A percentile compares a stretch with the other conserved stretches of the same genome.
These are phyloP conservation scores for Liopterus haemorrhoidalis DNA, from an alignment of 2,888 invertebrate genomes.

Conservation along the genomic window DNA sequence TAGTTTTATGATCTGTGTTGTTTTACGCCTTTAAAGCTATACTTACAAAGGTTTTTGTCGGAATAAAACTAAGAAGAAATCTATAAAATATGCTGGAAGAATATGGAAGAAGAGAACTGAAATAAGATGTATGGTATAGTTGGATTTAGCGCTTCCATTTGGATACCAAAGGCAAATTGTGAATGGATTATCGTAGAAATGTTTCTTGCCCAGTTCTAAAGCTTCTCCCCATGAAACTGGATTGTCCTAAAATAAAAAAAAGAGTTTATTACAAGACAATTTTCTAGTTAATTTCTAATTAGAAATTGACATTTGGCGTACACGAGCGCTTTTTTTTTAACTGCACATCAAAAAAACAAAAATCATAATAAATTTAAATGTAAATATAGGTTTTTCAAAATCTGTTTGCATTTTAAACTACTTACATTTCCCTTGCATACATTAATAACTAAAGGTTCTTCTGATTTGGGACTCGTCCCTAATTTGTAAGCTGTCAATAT, in stretches of 20 bases:
- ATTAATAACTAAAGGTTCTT: constrained; percentile 39
- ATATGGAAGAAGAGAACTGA: constrained; percentile 66
- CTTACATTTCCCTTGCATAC: constrained; percentile 39
- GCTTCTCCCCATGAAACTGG: constrained; percentile 81
- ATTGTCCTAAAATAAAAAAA: constrained; percentile 49
- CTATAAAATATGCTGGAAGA: constrained; percentile 73
- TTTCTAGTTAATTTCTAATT: too few species aligned
- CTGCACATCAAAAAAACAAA: neutral
- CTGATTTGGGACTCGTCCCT: constrained; percentile 37
- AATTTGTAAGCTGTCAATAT: constrained; percentile 68
- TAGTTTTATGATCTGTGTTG: neutral
- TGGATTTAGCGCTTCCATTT: constrained; percentile 66
- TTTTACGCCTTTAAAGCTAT: neutral
- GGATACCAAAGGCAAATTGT: constrained; percentile 75
- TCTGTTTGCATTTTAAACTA: neutral
- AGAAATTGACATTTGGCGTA: too few species aligned
- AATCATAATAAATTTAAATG: neutral
- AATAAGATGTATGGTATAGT: constrained; percentile 58
- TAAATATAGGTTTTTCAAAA: neutral
- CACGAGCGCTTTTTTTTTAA: too few species aligned
- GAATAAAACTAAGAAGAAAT: constrained; percentile 58
- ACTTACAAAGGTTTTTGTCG: constrained; percentile 76
- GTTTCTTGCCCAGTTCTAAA: constrained; percentile 58
- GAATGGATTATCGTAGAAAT: constrained; percentile 65
- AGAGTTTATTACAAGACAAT: too few species aligned